phyloP scores from a whole-genome alignment of 2,797 vertebrate species.

The Amazonetta brasiliensis region DNA sequence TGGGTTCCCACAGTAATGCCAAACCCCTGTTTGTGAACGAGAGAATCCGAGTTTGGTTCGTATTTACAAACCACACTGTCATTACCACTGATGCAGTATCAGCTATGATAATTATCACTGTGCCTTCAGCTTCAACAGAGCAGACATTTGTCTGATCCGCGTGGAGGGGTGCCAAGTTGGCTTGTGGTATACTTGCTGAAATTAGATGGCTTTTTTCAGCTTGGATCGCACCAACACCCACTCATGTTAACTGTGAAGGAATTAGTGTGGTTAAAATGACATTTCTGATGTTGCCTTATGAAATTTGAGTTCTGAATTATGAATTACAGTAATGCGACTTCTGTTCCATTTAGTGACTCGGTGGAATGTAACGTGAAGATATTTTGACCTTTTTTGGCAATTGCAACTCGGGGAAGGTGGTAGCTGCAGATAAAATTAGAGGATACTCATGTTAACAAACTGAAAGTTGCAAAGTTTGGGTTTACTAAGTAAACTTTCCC shows the following conservation, averaged over 20 bases:
- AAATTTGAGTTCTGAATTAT: constrained; percentile 82
- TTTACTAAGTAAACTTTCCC: constrained; percentile 70
- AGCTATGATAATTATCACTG: constrained; percentile 83
- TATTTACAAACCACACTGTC: constrained; percentile 90
- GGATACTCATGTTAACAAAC: constrained; percentile 73
- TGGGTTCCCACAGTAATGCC: constrained; percentile 83
- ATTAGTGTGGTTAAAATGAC: constrained; percentile 76
- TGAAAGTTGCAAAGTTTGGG: constrained; percentile 66
- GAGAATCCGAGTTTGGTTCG: constrained; percentile 82
- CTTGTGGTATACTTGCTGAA: constrained; percentile 82
- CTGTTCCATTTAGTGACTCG: constrained; percentile 64
- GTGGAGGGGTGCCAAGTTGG: constrained; percentile 86
- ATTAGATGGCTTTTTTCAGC: constrained; percentile 83
- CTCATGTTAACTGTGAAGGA: constrained; percentile 82
- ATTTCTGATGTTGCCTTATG: constrained; percentile 75
- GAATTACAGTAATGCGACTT: constrained; percentile 67
- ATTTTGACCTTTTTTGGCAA: constrained; percentile 71
- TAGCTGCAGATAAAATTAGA: constrained; percentile 73
- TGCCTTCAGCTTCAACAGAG: constrained; percentile 85
- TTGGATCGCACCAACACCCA: constrained; percentile 84
- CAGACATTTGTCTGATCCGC: constrained; percentile 84
- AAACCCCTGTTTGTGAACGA: constrained; percentile 84
- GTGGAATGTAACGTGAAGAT: constrained; percentile 74
- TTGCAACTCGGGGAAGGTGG: constrained; percentile 52
- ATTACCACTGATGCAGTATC: constrained; percentile 83